Evolutionary conservation across 2,888 invertebrate species (phyloP), one percentile per base, ranked within the genome.

Genomic region (Elmis aenea): DNA sequence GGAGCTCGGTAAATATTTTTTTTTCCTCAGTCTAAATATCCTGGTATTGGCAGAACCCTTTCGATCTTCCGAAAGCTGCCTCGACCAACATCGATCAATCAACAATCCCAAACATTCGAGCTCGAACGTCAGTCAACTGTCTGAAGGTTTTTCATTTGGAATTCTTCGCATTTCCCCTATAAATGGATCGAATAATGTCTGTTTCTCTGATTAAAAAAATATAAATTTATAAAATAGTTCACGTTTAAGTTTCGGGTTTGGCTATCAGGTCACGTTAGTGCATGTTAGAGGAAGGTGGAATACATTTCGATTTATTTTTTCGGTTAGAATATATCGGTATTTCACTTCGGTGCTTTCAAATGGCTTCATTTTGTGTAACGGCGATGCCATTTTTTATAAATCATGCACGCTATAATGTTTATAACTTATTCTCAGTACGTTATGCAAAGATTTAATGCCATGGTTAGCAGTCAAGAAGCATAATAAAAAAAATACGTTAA

Each of bases 41-140:
- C 31, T 22, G 26, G 31, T 43, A 49, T 49, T 42, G 43, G 40
- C 45, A 46, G 36, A 30, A 38, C 44, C 33, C 33, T 42, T 38
- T 35, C 23, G 27, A 32, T 32, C 33, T 23, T 38, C 45, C 35
- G 33, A 43, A 38, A 36, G 44, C 43, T 45, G 41, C 46, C 46
- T 38, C 40, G 41, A 50, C 51, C 54, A 55, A 56, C 58, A 59
- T 60, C 60, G 57, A 61, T 61, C 61, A 60, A 59, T 61, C 59
- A 59, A 55, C 55, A 52, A 56, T 60, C 54, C 55, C 50, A 54
- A 57, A 53, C 58, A 56, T 58, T 57, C 58, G 50, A 47, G 50
- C 45, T 51, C 50, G 49, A 48, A 55, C 57, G 60, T 58, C 59
- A 60, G 47, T 61, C 58, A 57, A 51, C 52, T 55, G 57, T 54